Percentiles rank a stretch among this genome's conserved stretches.
Evolutionary conservation across 1,140 invertebrate species (phyloP).

Genomic region (Trypoxylus dichotomus): DNA sequence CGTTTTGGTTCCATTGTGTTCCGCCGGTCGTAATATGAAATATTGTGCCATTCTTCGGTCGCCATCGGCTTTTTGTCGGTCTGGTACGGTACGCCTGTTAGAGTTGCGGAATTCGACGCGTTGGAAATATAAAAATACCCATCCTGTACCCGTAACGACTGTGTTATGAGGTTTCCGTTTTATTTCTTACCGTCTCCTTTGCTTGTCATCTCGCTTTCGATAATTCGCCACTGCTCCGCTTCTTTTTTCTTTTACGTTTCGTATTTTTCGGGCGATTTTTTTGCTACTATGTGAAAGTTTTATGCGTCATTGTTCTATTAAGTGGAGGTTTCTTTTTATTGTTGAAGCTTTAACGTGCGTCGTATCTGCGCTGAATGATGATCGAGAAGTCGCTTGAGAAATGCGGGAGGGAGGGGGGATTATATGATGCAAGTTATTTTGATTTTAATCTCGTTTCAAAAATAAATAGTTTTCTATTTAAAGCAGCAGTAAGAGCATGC

Average conservation of each 20-base stretch:
- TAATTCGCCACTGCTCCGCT: background rate
- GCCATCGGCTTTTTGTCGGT: constrained; percentile 10
- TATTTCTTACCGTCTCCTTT: background rate
- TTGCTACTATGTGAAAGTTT: background rate
- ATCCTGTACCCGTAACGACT: background rate
- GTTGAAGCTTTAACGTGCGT: no score
- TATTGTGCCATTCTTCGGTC: constrained; percentile 8
- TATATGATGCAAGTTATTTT: no score
- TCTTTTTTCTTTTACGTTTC: background rate
- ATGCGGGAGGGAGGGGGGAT: no score
- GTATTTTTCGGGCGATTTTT: background rate
- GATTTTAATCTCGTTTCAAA: no score
- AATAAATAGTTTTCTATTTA: no score
- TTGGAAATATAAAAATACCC: constrained; percentile 13
- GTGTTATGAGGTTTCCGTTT: constrained; percentile 9
- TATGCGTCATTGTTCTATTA: background rate
- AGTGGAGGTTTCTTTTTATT: background rate
- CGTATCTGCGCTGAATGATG: no score
- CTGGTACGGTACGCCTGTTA: background rate
- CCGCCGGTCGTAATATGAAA: constrained; percentile 5
- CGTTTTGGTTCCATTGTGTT: background rate
- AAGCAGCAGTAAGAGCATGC: no score
- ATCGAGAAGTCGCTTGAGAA: no score
- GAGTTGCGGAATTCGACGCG: background rate
- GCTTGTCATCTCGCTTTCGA: background rate